phyloP scores from a whole-genome alignment of 1,140 invertebrate genomes.

The Coptotermes formosanus region DNA sequence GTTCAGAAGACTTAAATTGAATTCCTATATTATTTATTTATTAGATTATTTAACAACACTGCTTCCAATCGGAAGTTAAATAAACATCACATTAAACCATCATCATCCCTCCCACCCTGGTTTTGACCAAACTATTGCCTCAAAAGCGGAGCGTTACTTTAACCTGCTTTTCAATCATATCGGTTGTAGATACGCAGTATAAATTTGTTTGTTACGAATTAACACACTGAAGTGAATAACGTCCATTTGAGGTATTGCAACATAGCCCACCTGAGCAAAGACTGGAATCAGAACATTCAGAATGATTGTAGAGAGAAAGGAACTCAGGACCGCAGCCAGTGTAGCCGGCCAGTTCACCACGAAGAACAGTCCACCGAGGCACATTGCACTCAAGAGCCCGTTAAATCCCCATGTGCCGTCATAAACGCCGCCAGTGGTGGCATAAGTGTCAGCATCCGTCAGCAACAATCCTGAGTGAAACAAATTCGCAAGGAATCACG shows the following conservation, averaged over 20 bases:
- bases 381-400: conserved; percentile 45
- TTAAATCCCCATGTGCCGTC: conserved; percentile 50
- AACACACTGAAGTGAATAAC: too few species aligned
- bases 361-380: conserved; percentile 48
- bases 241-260: neutral
- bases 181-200: too few species aligned
- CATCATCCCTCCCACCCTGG: too few species aligned
- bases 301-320: conserved; percentile 45
- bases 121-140: too few species aligned
- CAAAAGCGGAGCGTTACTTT: too few species aligned
- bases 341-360: conserved; percentile 46
- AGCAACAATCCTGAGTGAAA: neutral
- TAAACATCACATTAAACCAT: too few species aligned
- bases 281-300: conserved; percentile 43
- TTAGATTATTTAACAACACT: too few species aligned
- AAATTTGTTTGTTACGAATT: too few species aligned
- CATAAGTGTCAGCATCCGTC: neutral
- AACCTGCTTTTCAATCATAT: too few species aligned
- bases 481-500: neutral
- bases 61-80: too few species aligned
- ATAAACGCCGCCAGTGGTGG: conserved; percentile 41
- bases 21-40: too few species aligned
- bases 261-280: conserved; percentile 28
- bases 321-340: conserved; percentile 44
- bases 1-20: too few species aligned